Evolutionary conservation across 2,113 vertebrate species (phyloP).

Genomic region (Struthio camelus): DNA sequence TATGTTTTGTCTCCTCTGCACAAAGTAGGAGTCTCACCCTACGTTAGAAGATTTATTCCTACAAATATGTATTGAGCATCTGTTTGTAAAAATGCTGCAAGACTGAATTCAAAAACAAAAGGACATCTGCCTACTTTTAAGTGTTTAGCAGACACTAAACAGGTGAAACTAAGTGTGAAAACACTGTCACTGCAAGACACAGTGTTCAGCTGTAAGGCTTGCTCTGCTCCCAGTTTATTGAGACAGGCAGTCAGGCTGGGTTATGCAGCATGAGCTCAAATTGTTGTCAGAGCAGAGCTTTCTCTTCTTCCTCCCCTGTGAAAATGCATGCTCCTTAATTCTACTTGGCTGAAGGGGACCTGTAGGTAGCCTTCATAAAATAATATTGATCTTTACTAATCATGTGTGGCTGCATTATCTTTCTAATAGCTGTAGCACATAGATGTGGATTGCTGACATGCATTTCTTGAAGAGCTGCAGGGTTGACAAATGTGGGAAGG

Average conservation of each 20-base stretch:
- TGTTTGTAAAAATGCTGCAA: not conserved
- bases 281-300: not conserved
- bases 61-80: not conserved
- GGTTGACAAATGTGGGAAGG: not conserved
- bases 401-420: not conserved
- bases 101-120: not conserved
- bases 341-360: not conserved
- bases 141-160: not conserved
- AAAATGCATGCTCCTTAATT: not conserved
- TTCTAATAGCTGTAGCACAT: not conserved
- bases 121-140: not conserved
- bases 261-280: rapidly evolving
- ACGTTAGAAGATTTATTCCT: not conserved
- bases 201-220: not conserved
- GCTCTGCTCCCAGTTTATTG: rapidly evolving
- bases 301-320: not conserved
- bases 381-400: not conserved
- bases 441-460: not conserved
- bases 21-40: not conserved
- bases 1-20: not conserved
- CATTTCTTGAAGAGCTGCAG: not conserved
- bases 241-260: not conserved
- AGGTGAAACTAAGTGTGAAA: not conserved
- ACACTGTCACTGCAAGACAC: rapidly evolving
- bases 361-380: not conserved